Evolutionary conservation across 2,113 vertebrate genomes (phyloP).

Genomic region (Rhinopithecus roxellana): DNA sequence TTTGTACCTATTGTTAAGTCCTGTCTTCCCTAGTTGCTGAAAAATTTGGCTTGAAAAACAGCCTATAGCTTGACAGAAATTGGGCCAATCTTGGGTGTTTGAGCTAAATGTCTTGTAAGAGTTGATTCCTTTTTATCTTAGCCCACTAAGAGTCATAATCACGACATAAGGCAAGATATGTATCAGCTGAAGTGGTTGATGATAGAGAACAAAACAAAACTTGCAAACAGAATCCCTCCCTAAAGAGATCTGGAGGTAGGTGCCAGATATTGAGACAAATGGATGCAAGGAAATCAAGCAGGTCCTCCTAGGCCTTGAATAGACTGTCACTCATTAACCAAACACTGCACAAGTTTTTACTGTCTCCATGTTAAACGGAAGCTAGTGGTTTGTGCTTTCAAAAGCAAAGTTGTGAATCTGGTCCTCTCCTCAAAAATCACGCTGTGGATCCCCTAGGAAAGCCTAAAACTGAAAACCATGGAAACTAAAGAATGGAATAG

Average conservation of each 20-base stretch:
- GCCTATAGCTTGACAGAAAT: background rate
- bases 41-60: background rate
- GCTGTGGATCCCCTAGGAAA: background rate
- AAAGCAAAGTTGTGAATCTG: background rate
- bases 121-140: background rate
- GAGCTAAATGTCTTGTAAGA: background rate
- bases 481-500: background rate
- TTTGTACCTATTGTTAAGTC: background rate
- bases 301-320: background rate
- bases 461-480: background rate
- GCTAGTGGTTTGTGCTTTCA: background rate
- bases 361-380: constrained; percentile 16
- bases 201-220: background rate
- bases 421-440: background rate
- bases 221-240: background rate
- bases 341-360: background rate
- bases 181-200: background rate
- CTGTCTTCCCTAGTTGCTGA: background rate
- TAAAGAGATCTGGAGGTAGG: background rate
- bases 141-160: background rate
- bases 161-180: background rate
- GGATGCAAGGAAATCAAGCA: background rate
- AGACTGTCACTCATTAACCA: background rate
- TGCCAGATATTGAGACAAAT: background rate
- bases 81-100: background rate